phyloP scores from a whole-genome alignment of 1,140 invertebrate species.

The Meloidogyne exigua region DNA sequence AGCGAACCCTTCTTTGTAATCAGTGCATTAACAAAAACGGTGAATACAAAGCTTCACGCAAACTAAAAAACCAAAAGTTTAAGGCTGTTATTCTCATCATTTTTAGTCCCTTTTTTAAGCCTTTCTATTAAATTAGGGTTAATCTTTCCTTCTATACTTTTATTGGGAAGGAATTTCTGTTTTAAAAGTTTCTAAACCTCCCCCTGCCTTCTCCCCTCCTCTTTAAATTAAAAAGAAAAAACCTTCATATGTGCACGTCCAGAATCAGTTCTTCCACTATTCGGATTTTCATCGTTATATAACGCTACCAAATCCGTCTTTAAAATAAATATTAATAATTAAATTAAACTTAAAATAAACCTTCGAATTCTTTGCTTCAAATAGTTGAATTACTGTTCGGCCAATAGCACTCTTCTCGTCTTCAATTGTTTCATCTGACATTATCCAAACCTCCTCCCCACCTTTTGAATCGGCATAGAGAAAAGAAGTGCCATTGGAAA shows the following conservation, averaged over 20 bases:
- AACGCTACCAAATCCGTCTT: constrained; percentile 42
- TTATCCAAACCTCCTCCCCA: constrained; percentile 5
- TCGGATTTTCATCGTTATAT: constrained; percentile 48
- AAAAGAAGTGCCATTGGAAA: constrained; percentile 31
- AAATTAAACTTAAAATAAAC: constrained; percentile 11
- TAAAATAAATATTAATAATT: not conserved
- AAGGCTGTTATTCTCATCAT: too few species aligned
- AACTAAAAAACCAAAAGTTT: too few species aligned
- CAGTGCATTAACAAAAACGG: too few species aligned
- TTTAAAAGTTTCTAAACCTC: too few species aligned
- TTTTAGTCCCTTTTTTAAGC: too few species aligned
- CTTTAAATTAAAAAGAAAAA: not conserved
- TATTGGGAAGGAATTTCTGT: too few species aligned
- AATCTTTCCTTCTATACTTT: too few species aligned
- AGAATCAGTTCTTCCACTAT: constrained; percentile 44
- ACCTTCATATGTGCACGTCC: constrained; percentile 41
- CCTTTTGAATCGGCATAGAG: constrained; percentile 39
- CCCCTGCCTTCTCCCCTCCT: too few species aligned
- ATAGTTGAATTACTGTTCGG: constrained; percentile 35
- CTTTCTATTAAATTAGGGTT: too few species aligned
- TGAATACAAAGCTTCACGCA: too few species aligned
- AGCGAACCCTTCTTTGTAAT: too few species aligned
- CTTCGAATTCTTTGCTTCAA: constrained; percentile 39
- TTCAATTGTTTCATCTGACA: constrained; percentile 30
- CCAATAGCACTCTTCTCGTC: constrained; percentile 32